These are phyloP conservation scores for Terrapene triunguis DNA, from an alignment of 2,113 vertebrate species.

Conservation along the genomic window DNA sequence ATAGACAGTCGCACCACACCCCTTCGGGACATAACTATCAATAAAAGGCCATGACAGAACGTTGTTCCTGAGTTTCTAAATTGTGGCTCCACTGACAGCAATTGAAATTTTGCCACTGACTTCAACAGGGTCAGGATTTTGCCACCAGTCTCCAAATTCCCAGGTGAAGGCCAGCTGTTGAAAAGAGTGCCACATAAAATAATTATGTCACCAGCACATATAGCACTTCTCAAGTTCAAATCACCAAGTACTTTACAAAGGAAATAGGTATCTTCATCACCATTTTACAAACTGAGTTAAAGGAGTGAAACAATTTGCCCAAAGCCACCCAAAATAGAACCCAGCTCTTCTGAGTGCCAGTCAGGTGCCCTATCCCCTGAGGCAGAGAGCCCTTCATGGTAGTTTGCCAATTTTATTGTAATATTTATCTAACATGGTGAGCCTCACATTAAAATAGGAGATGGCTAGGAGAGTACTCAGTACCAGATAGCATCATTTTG, in stretches of 20 bases:
- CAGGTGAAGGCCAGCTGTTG: rapidly evolving
- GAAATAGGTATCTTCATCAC: rapidly evolving
- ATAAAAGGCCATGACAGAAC: background rate
- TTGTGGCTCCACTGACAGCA: background rate
- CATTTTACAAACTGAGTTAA: background rate
- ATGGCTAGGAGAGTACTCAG: background rate
- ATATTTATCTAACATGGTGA: background rate
- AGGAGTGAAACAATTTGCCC: background rate
- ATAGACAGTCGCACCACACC: background rate
- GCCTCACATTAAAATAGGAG: background rate
- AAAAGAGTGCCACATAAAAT: background rate
- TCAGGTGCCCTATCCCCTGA: background rate
- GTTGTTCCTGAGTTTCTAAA: background rate
- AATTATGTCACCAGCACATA: background rate
- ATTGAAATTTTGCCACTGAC: background rate
- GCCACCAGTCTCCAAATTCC: background rate
- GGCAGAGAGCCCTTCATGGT: rapidly evolving
- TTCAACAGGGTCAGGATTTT: background rate
- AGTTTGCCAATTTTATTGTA: background rate
- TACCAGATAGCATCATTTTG: background rate
- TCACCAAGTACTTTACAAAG: background rate
- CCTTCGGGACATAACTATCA: background rate
- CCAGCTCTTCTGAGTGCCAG: background rate
- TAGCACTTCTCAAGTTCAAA: rapidly evolving
- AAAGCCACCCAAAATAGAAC: background rate